These are phyloP conservation scores for Zaprionus camerounensis DNA, from an alignment of 1,140 invertebrate genomes.

Conservation along the genomic window DNA sequence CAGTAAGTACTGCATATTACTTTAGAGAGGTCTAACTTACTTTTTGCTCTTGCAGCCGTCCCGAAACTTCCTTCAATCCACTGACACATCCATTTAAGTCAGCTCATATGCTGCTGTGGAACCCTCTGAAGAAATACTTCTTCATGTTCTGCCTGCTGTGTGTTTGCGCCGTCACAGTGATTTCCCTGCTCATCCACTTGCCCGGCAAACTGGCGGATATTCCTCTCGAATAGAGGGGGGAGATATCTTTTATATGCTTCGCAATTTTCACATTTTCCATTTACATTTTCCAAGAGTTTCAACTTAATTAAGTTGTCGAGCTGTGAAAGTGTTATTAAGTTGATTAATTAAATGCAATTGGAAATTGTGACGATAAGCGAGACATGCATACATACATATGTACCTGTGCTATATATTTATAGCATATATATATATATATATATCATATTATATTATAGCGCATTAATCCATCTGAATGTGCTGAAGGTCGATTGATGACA, in stretches of 20 bases:
- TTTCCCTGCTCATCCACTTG: conserved; percentile 51
- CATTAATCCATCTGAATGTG: background rate
- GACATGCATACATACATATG: background rate
- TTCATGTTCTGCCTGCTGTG: conserved; percentile 35
- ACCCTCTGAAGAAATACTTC: conserved; percentile 84
- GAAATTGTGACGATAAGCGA: conserved; percentile 36
- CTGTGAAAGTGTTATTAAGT: conserved; percentile 34
- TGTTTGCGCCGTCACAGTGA: conserved; percentile 31
- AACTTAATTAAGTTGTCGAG: conserved; percentile 10
- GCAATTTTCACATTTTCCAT: background rate
- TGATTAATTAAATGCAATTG: conserved; percentile 59
- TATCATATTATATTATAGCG: background rate
- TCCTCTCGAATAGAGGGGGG: conserved; percentile 34
- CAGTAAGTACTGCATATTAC: conserved; percentile 81
- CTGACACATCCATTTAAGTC: conserved; percentile 87
- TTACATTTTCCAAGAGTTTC: background rate
- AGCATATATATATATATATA: too few species aligned
- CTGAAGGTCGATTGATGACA: background rate
- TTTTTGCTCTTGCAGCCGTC: conserved; percentile 85
- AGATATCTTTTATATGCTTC: background rate
- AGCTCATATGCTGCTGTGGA: conserved; percentile 85
- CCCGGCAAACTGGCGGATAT: conserved; percentile 48
- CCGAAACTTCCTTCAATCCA: conserved; percentile 87
- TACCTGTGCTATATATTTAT: background rate
- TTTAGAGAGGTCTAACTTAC: conserved; percentile 16